These are phyloP conservation scores for Dipodomys ordii DNA, from an alignment of 2,113 vertebrate genomes.

Conservation along the genomic window DNA sequence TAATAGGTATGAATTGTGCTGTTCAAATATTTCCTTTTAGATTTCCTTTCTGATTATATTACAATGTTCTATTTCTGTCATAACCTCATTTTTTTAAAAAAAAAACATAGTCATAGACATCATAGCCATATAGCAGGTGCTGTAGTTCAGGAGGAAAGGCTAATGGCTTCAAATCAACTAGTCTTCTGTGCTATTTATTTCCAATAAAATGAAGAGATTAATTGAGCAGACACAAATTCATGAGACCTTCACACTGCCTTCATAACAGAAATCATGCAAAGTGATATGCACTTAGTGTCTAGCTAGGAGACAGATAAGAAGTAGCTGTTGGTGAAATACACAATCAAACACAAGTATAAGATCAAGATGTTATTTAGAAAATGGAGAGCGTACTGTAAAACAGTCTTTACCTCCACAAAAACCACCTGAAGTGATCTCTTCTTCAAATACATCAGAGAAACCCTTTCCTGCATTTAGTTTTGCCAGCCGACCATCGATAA, in stretches of 20 bases:
- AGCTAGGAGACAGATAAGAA: background rate
- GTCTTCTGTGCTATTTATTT: background rate
- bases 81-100: background rate
- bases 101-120: too few species aligned
- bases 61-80: background rate
- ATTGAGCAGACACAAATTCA: background rate
- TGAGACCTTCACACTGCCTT: background rate
- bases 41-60: background rate
- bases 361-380: slow-evolving; percentile 2
- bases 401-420: slow-evolving; percentile 94
- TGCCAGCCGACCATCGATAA: slow-evolving; percentile 97
- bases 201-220: background rate
- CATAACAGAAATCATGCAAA: background rate
- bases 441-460: slow-evolving; percentile 97
- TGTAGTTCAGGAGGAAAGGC: background rate
- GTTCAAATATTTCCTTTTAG: background rate
- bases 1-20: background rate
- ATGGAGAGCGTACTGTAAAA: background rate
- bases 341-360: background rate
- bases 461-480: slow-evolving; percentile 97
- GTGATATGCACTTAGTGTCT: background rate
- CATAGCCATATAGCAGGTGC: background rate
- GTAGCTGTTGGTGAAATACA: slow-evolving; percentile 1
- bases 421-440: slow-evolving; percentile 97
- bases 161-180: background rate